Conservation (phyloP, 2,888 invertebrate species). For the Agrotis clavis region DNA sequence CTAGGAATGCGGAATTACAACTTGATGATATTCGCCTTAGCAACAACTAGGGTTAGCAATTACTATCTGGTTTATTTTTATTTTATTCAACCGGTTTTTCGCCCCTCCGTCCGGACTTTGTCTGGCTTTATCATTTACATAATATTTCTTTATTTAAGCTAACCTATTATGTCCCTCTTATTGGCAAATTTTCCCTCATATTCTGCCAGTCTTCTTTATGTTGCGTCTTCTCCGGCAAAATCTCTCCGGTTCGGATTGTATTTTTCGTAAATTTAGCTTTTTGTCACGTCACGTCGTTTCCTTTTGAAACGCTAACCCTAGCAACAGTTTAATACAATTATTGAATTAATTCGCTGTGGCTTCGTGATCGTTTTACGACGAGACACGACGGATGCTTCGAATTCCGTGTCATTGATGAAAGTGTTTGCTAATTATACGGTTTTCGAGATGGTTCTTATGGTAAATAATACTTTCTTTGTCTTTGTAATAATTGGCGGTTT, state of each 20-base stretch:
- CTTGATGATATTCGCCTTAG: constrained; percentile 70
- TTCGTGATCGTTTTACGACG: constrained; percentile 46
- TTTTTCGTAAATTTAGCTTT: neutral
- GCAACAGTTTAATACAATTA: constrained; percentile 62
- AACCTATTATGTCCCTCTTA: neutral
- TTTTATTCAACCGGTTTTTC: neutral
- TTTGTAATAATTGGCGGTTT: neutral
- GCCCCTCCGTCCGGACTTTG: too few relatives aligned
- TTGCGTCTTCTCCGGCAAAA: neutral
- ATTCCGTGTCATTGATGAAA: constrained; percentile 60
- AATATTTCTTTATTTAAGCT: too few relatives aligned
- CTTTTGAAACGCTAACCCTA: neutral
- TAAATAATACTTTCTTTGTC: constrained; percentile 23
- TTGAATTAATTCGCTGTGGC: constrained; percentile 52
- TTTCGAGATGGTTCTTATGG: constrained; percentile 19
- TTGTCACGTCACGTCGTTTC: neutral
- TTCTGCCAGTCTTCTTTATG: neutral
- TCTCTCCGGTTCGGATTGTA: neutral
- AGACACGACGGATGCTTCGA: constrained; percentile 33
- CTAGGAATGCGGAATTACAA: constrained; percentile 82
- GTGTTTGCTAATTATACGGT: constrained; percentile 41
- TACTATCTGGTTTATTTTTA: neutral
- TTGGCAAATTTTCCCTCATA: neutral
- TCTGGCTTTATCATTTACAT: too few relatives aligned
- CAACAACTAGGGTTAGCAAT: constrained; percentile 54